phyloP scores from a whole-genome alignment of 2,113 vertebrate species.

The Hippoglossus stenolepis region DNA sequence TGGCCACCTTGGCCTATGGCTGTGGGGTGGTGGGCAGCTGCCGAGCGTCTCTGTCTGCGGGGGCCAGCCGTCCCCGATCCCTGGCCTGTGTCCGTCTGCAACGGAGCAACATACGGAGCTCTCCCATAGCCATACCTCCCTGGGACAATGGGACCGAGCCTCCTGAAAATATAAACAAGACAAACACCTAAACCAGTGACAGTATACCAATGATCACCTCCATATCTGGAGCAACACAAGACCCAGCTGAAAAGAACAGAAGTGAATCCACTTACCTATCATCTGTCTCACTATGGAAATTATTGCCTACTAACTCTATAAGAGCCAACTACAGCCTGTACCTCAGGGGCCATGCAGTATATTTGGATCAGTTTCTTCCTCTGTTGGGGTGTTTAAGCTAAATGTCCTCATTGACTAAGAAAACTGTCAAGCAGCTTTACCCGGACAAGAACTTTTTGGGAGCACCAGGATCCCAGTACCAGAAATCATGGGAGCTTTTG shows the following conservation, averaged over 20 bases:
- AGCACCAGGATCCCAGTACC: constrained; percentile 18
- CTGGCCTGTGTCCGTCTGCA: constrained; percentile 84
- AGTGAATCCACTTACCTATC: background rate
- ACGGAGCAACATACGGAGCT: constrained; percentile 85
- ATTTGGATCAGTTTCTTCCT: constrained; percentile 26
- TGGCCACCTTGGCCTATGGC: constrained; percentile 27
- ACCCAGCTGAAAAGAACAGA: background rate
- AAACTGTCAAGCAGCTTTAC: constrained; percentile 2
- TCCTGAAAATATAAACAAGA: constrained; percentile 76
- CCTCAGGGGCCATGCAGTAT: background rate
- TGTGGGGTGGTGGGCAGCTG: constrained; percentile 23
- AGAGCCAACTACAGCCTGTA: background rate
- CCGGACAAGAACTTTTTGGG: constrained; percentile 15
- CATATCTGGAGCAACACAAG: background rate
- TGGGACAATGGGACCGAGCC: constrained; percentile 84
- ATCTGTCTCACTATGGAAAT: background rate
- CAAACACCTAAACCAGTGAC: background rate
- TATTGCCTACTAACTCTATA: background rate
- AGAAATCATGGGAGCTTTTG: constrained; percentile 47
- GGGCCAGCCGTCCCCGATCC: constrained; percentile 40
- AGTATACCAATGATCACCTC: background rate
- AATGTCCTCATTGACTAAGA: constrained; percentile 7
- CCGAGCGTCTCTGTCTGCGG: constrained; percentile 82
- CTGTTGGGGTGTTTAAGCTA: background rate
- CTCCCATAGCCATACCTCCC: constrained; percentile 93